These are phyloP conservation scores for Cheracebus regulus DNA, from an alignment of 2,797 vertebrate genomes.

Conservation along the genomic window DNA sequence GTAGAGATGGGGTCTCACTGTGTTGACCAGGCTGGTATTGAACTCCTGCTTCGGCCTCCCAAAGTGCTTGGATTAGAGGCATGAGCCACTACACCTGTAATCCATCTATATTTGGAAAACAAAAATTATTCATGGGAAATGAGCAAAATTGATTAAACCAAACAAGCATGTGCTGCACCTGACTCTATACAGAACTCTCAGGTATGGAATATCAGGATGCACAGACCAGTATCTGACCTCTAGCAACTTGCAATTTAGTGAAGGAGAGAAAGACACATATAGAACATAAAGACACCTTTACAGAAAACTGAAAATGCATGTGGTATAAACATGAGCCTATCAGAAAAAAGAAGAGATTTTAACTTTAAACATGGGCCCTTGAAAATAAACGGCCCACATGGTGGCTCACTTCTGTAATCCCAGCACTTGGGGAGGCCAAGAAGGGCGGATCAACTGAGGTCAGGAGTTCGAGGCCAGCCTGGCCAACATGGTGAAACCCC, in stretches of 20 bases:
- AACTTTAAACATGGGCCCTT: not conserved
- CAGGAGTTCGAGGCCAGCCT: no score
- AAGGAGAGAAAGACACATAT: not conserved
- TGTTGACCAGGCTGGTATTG: no score
- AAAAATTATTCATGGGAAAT: not conserved
- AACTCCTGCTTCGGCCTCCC: no score
- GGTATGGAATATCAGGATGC: no score
- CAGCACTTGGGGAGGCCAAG: no score
- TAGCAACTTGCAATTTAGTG: not conserved
- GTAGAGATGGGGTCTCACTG: no score
- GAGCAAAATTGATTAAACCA: not conserved
- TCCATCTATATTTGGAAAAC: not conserved
- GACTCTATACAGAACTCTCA: not conserved
- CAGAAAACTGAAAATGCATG: not conserved
- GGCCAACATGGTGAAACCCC: no score
- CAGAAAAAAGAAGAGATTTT: not conserved
- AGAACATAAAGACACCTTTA: not conserved
- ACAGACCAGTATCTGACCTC: not conserved
- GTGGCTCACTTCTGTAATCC: no score
- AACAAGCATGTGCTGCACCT: not conserved
- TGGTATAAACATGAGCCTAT: not conserved
- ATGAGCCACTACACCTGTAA: no score
- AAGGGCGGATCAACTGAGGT: no score
- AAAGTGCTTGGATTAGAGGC: no score
- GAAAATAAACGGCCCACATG: not conserved